phyloP scores from a whole-genome alignment of 1,140 invertebrate species.

The Pygmarrhopalites habei region DNA sequence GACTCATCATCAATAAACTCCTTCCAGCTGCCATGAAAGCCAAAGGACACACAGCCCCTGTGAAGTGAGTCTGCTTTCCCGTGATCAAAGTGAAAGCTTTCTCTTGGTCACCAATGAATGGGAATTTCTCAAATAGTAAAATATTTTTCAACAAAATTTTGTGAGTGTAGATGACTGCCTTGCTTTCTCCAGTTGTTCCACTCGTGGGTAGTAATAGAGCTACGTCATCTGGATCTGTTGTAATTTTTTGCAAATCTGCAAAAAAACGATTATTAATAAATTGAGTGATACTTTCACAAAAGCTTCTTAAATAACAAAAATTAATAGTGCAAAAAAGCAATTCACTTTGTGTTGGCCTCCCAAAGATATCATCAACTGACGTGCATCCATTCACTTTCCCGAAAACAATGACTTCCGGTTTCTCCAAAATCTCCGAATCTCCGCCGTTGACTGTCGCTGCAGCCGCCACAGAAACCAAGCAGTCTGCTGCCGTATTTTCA shows the following conservation, averaged over 20 bases:
- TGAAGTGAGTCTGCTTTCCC: constrained; percentile 18
- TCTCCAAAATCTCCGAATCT: no score
- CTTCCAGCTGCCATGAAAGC: constrained; percentile 7
- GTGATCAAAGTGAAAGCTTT: neutral
- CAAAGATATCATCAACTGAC: constrained; percentile 3
- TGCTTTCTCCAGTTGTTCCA: constrained; percentile 28
- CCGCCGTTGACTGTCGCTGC: neutral
- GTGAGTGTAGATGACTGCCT: constrained; percentile 28
- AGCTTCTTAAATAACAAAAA: no score
- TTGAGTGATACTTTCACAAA: no score
- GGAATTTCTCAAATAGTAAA: constrained; percentile 3
- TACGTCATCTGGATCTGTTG: constrained; percentile 18
- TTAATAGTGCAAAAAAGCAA: no score
- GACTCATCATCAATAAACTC: neutral
- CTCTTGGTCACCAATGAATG: constrained; percentile 10
- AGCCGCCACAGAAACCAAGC: neutral
- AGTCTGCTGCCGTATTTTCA: neutral
- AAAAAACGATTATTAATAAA: no score
- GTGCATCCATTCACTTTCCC: constrained; percentile 1
- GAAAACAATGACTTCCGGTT: neutral
- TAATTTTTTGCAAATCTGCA: no score
- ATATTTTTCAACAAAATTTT: constrained; percentile 21
- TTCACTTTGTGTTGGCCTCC: no score
- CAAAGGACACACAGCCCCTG: constrained; percentile 12
- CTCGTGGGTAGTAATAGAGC: constrained; percentile 27